Evolutionary conservation across 2,797 vertebrate species (phyloP).

Genomic region (Rhabdophis nuchalis): DNA sequence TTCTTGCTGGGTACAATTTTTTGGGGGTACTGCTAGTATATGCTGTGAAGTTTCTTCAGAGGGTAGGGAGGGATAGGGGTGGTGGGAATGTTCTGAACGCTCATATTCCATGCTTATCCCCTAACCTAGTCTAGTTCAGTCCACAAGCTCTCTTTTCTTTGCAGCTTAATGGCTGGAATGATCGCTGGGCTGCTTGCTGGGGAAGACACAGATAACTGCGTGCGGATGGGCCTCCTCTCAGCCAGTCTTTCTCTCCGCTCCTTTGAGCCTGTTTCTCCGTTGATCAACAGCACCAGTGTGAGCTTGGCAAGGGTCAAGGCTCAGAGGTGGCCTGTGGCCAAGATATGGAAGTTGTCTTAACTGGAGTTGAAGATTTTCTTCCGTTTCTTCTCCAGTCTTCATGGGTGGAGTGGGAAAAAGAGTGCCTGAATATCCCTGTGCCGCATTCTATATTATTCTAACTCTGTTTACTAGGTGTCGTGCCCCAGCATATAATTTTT

Average conservation of each 20-base stretch:
- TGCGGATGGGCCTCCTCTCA: constrained; percentile 82
- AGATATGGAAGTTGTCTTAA: constrained; percentile 52
- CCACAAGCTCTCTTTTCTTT: constrained; percentile 18
- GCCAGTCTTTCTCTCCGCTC: constrained; percentile 77
- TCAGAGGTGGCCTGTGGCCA: constrained; percentile 67
- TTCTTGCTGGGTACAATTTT: background rate
- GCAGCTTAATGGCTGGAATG: constrained; percentile 81
- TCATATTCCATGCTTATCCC: background rate
- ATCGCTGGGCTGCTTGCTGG: constrained; percentile 78
- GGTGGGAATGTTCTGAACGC: background rate
- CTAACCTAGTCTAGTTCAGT: background rate
- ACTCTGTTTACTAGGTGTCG: background rate
- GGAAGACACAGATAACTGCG: constrained; percentile 74
- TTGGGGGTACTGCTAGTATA: background rate
- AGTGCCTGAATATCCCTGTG: no score
- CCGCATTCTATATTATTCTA: background rate
- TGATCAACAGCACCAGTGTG: constrained; percentile 68
- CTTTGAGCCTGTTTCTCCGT: constrained; percentile 72
- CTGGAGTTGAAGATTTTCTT: background rate
- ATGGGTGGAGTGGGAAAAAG: background rate
- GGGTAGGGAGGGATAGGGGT: background rate
- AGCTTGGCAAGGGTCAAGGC: constrained; percentile 60
- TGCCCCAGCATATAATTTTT: background rate
- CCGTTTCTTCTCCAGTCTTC: background rate
- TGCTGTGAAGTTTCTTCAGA: background rate